Conservation (phyloP, 2,888 invertebrate genomes). For the Leptarthrus brevirostris region DNA sequence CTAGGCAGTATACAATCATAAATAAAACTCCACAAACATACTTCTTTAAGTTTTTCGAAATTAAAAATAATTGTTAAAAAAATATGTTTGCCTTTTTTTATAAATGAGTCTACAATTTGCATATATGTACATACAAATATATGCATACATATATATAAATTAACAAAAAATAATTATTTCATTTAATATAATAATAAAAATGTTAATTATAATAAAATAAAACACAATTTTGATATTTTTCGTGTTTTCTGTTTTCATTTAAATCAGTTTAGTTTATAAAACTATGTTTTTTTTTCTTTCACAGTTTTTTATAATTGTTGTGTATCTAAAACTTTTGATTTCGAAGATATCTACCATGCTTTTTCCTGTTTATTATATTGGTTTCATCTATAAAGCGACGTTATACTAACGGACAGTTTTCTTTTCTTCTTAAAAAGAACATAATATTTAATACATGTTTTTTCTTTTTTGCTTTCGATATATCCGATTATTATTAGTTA, state of each 20-base stretch:
- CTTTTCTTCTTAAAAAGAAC: constrained; percentile 27
- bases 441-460: constrained; percentile 44
- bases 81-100: constrained; percentile 29
- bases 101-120: constrained; percentile 19
- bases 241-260: constrained; percentile 28
- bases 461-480: constrained; percentile 21
- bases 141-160: constrained; percentile 46
- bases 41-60: constrained; percentile 1
- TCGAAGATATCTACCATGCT: not conserved
- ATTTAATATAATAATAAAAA: constrained; percentile 48
- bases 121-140: constrained; percentile 45
- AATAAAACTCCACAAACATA: constrained; percentile 23
- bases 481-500: constrained; percentile 32
- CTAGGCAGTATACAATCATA: constrained; percentile 19
- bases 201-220: constrained; percentile 44
- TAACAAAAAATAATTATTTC: constrained; percentile 47
- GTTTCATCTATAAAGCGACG: constrained; percentile 52
- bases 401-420: constrained; percentile 52
- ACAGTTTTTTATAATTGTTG: constrained; percentile 27
- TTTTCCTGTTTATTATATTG: constrained; percentile 21
- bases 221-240: constrained; percentile 47
- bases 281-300: not conserved
- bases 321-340: constrained; percentile 18
- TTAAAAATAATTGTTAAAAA: constrained; percentile 14
- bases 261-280: constrained; percentile 16